Base-by-base conservation (phyloP, 2,797 vertebrate species). In the Parotocinclus haroldoi region DNA sequence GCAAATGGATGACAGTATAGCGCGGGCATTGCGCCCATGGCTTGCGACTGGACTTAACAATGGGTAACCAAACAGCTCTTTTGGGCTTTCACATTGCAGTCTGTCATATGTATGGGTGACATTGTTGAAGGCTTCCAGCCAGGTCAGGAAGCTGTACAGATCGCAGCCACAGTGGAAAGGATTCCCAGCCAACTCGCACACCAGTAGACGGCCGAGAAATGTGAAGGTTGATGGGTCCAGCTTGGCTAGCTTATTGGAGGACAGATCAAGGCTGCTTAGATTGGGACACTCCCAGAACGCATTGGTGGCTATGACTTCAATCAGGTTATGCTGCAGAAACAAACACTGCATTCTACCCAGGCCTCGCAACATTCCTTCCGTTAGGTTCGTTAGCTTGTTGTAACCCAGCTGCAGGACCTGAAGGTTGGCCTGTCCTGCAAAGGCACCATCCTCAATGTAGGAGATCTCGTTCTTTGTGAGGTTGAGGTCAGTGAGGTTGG, bases 121-220 rank as follows among this genome's bases (percentile, higher is more conserved):
- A 0, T 99, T 99, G 85, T 99, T 99, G 84, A 99, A 99, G 78
- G 91, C 89, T 58, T 96, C 95, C 38, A 99, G 83, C 97, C 97
- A 99, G 75, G 86, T 90, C 0, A 99, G 89, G 78, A 99, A 99
- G 77, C 90, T 86, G 0, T 93, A 95, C 57, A 99, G 94, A 59
- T 96, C 96, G 9, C 97, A 99, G 78, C 94, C 94, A 0, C 97
- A 99, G 77, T 97, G 94, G 85, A 99, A 99, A 7, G 97, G 97
- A 82, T 99, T 99, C 27, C 95, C 96, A 0, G 96, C 95, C 78
- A 99, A 86, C 82, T 99, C 97, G 0, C 97, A 99, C 69, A 98
- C 94, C 93, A 95, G 94, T 40, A 99, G 84, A 45, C 92, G 92
- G 74, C 80, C 91, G 40, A 99, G 87, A 78, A 93, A 87, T 17